A percentile compares a stretch with the other conserved stretches of the same genome.
These are phyloP conservation scores for Thalpophila matura DNA, from an alignment of 2,888 invertebrate genomes.

Conservation along the genomic window DNA sequence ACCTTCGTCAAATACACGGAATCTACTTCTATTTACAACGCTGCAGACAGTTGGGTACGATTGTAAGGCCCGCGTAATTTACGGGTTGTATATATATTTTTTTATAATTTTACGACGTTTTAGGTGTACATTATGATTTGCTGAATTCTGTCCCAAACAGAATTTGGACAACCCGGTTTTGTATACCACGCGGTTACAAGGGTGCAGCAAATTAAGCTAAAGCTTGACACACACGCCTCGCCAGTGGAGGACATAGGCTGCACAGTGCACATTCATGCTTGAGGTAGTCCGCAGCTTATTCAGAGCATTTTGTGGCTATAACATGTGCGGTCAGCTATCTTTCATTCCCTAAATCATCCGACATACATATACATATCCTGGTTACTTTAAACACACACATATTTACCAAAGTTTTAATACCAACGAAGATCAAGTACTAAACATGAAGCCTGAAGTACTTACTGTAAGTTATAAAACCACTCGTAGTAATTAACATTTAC, in stretches of 20 bases:
- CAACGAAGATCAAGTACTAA: not conserved
- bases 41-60: not conserved
- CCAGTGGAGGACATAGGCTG: too few relatives aligned
- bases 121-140: too few relatives aligned
- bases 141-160: too few relatives aligned
- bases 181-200: too few relatives aligned
- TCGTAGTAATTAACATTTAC: slow-evolving; percentile 44
- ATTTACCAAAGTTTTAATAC: not conserved
- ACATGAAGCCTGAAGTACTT: slow-evolving; percentile 7
- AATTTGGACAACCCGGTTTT: not conserved
- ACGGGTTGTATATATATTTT: too few relatives aligned
- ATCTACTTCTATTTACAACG: not conserved
- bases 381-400: not conserved
- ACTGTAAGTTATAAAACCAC: slow-evolving; percentile 18
- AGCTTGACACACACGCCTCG: too few relatives aligned
- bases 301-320: not conserved
- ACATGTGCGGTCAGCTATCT: not conserved
- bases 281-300: not conserved
- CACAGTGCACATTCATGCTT: too few relatives aligned
- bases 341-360: too few relatives aligned
- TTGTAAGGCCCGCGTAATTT: too few relatives aligned
- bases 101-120: too few relatives aligned
- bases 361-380: too few relatives aligned
- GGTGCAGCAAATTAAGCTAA: too few relatives aligned
- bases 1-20: slow-evolving; percentile 9